Conservation (phyloP, 92 coral and sea anemone species). For the Paragorgia papillata region DNA sequence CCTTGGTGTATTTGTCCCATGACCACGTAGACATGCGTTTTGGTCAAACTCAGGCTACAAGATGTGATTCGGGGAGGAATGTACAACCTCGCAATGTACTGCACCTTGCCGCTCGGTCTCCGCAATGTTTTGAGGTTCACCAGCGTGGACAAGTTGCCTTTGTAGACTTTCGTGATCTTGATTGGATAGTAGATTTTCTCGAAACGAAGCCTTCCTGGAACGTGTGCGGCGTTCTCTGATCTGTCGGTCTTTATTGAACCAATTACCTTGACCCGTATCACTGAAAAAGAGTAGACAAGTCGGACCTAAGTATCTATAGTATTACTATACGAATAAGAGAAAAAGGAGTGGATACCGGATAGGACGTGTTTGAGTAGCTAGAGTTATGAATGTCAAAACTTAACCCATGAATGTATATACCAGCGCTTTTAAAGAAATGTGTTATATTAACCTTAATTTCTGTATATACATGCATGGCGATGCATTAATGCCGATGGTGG, state of each 20-base stretch:
- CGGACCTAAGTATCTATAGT: neutral
- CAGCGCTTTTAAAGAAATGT: too few species aligned
- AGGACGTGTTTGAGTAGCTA: too few species aligned
- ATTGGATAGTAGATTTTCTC: slow-evolving; percentile 80
- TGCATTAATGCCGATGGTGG: too few species aligned
- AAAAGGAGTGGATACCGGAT: too few species aligned
- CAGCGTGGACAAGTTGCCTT: slow-evolving; percentile 58
- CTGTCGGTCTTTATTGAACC: slow-evolving; percentile 63
- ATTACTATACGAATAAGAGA: neutral
- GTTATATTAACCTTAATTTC: too few species aligned
- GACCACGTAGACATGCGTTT: slow-evolving; percentile 70
- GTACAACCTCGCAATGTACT: slow-evolving; percentile 51
- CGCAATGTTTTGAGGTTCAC: slow-evolving; percentile 9
- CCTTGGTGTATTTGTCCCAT: slow-evolving; percentile 74
- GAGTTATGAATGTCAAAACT: too few species aligned
- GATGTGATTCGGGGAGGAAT: slow-evolving; percentile 73
- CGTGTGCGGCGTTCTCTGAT: slow-evolving; percentile 59
- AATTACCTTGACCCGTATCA: slow-evolving; percentile 77
- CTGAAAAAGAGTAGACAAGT: slow-evolving; percentile 44
- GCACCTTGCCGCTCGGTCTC: slow-evolving; percentile 16
- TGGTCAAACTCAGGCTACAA: slow-evolving; percentile 68
- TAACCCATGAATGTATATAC: too few species aligned
- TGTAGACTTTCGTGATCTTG: slow-evolving; percentile 85
- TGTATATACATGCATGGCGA: too few species aligned
- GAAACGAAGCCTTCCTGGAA: slow-evolving; percentile 39